phyloP scores from a whole-genome alignment of 1,140 invertebrate species.

The Ceratosolen solmsi region DNA sequence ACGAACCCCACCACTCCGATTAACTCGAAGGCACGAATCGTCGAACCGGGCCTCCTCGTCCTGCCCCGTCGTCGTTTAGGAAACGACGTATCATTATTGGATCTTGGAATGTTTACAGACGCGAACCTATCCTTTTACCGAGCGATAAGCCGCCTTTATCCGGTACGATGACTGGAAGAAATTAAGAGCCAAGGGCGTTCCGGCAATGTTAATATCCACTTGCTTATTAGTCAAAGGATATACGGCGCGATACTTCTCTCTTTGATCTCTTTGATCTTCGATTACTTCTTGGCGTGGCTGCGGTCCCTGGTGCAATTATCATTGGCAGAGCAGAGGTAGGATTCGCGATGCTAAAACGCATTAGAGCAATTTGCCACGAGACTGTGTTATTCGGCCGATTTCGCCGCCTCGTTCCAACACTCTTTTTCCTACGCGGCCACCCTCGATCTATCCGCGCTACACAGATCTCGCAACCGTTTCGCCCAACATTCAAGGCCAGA shows the following conservation, averaged over 20 bases:
- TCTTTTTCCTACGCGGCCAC: no score
- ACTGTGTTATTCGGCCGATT: no score
- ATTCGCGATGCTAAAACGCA: no score
- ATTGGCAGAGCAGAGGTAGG: no score
- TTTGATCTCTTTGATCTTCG: no score
- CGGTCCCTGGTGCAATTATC: no score
- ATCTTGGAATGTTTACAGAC: constrained; percentile 2
- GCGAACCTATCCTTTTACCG: background rate
- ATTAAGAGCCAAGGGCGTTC: background rate
- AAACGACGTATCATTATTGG: background rate
- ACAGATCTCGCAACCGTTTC: no score
- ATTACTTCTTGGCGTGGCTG: no score
- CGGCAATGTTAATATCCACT: background rate
- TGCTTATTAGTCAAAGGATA: background rate
- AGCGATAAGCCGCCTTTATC: background rate
- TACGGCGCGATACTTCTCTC: background rate
- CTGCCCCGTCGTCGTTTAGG: background rate
- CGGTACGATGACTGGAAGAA: constrained; percentile 5
- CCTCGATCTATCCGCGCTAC: no score
- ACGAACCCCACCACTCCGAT: background rate
- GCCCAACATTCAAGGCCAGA: no score
- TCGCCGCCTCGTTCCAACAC: no score
- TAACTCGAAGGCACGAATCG: background rate
- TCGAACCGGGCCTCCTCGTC: background rate
- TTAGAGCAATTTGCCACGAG: no score